Percentiles rank a stretch among this genome's conserved stretches.
These are phyloP conservation scores for Monopis laevigella DNA, from an alignment of 2,888 invertebrate genomes.

Conservation along the genomic window DNA sequence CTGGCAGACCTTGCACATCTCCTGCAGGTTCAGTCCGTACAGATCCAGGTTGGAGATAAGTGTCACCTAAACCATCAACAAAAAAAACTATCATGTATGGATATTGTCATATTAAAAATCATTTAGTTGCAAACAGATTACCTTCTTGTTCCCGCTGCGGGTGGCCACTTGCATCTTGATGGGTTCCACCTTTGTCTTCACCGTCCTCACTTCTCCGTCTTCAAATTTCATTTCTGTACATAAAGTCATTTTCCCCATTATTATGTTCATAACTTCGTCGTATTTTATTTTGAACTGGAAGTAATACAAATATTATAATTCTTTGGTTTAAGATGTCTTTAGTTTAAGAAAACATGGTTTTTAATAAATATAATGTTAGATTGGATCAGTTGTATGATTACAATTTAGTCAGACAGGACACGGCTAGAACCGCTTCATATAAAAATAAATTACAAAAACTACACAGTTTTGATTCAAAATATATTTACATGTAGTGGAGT, in stretches of 20 bases:
- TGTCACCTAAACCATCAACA: conserved; percentile 70
- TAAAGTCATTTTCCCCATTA: conserved; percentile 76
- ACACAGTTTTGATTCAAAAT: too few relatives aligned
- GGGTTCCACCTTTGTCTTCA: conserved; percentile 77
- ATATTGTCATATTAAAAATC: neutral
- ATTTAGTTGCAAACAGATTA: conserved; percentile 26
- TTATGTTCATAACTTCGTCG: conserved; percentile 74
- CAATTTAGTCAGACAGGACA: too few relatives aligned
- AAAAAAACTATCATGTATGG: neutral
- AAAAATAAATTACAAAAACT: too few relatives aligned
- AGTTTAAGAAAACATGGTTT: too few relatives aligned
- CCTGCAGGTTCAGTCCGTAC: conserved; percentile 82
- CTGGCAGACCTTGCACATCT: conserved; percentile 85
- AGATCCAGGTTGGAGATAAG: conserved; percentile 88
- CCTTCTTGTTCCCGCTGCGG: conserved; percentile 90
- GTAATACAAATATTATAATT: too few relatives aligned
- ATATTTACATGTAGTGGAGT: too few relatives aligned
- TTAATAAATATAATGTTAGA: too few relatives aligned
- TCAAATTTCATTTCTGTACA: conserved; percentile 71
- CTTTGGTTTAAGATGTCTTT: too few relatives aligned
- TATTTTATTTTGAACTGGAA: conserved; percentile 49
- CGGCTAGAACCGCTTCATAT: too few relatives aligned
- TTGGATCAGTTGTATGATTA: too few relatives aligned
- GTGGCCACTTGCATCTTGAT: conserved; percentile 80
- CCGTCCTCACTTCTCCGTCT: conserved; percentile 50